Conservation (phyloP, 2,888 invertebrate species). For the Drosophila testacea region DNA sequence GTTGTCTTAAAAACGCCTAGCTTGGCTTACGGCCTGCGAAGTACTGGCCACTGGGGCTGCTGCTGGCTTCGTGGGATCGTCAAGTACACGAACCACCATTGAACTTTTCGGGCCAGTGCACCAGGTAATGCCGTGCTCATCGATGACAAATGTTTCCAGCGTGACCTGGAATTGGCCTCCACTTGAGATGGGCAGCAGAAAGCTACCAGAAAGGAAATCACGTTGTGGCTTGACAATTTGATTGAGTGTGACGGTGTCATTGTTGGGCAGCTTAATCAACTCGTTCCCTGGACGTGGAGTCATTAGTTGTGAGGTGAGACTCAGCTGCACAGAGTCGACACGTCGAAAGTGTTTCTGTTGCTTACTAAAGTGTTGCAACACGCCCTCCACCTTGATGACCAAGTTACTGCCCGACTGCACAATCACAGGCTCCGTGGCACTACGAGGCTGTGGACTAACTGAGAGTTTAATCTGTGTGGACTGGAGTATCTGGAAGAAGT, state of each 20-base stretch:
- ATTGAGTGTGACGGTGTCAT: constrained; percentile 87
- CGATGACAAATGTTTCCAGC: constrained; percentile 94
- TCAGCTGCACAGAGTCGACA: constrained; percentile 90
- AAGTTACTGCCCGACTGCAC: constrained; percentile 94
- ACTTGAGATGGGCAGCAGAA: constrained; percentile 88
- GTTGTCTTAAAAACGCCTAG: constrained; percentile 70
- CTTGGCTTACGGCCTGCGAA: constrained; percentile 70
- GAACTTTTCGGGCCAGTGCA: constrained; percentile 93
- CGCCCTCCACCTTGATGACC: constrained; percentile 97
- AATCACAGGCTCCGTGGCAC: constrained; percentile 92
- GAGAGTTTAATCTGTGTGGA: constrained; percentile 92
- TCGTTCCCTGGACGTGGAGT: constrained; percentile 82
- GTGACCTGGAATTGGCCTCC: constrained; percentile 91
- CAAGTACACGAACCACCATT: constrained; percentile 84
- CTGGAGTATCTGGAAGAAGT: constrained; percentile 93
- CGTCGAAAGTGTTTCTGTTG: constrained; percentile 89
- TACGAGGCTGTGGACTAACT: constrained; percentile 92
- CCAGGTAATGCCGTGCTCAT: constrained; percentile 94
- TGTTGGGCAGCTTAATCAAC: constrained; percentile 67
- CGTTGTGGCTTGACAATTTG: constrained; percentile 95
- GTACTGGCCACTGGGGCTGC: constrained; percentile 69
- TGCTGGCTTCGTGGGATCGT: constrained; percentile 82
- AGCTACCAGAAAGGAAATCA: constrained; percentile 97
- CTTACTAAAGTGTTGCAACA: constrained; percentile 90
- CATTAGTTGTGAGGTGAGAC: constrained; percentile 88